phyloP scores from a whole-genome alignment of 2,113 vertebrate genomes.

The Chlorodrepanis virens region DNA sequence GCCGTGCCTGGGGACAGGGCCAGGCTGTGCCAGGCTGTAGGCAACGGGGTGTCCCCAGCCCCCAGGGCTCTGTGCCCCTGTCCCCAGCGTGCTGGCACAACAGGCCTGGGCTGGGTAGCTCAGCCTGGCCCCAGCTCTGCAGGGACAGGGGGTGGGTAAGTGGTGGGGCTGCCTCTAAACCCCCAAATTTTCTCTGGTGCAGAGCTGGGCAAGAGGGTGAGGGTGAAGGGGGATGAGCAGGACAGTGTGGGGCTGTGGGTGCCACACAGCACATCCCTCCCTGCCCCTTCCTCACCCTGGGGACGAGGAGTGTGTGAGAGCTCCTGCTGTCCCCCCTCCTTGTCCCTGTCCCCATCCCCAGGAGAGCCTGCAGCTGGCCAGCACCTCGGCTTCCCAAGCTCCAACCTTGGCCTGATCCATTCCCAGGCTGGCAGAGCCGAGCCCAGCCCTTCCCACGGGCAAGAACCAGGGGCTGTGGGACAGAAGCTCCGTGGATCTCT shows the following conservation, averaged over 20 bases:
- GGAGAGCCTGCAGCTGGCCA: background rate
- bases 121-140: background rate
- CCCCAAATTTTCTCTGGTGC: fast-evolving
- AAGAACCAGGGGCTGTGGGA: background rate
- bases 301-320: background rate
- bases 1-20: fast-evolving
- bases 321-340: background rate
- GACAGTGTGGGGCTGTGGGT: fast-evolving
- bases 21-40: background rate
- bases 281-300: background rate
- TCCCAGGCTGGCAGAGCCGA: background rate
- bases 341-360: background rate
- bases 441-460: background rate
- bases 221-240: background rate
- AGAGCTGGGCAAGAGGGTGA: background rate
- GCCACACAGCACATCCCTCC: background rate
- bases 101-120: background rate
- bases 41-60: fast-evolving
- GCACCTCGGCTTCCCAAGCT: background rate
- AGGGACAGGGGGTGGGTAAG: background rate
- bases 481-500: background rate
- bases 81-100: background rate
- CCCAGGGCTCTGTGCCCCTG: fast-evolving
- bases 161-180: background rate
- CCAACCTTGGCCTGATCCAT: fast-evolving